A percentile compares a stretch with the other conserved stretches of the same genome.
These are phyloP conservation scores for Hapalemur alaotrensis DNA, from an alignment of 2,797 vertebrate genomes.

Conservation along the genomic window DNA sequence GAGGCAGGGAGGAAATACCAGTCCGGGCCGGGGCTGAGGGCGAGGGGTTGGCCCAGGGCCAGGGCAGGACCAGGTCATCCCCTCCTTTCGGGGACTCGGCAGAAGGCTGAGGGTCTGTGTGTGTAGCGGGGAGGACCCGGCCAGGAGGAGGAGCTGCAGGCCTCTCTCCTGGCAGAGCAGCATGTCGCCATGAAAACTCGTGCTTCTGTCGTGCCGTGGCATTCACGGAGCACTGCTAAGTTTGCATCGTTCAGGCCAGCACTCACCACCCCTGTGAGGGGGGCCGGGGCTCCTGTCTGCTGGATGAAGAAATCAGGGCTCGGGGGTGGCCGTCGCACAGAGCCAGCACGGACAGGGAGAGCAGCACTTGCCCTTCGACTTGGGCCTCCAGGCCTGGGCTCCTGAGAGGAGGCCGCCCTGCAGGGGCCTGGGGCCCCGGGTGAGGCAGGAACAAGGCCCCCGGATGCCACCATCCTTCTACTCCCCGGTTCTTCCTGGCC, in stretches of 20 bases:
- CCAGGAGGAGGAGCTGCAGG: background rate
- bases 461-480: too few relatives aligned
- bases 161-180: background rate
- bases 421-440: background rate
- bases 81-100: background rate
- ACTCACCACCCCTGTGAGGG: fast-evolving
- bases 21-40: background rate
- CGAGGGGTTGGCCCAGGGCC: background rate
- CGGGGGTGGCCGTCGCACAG: background rate
- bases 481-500: background rate
- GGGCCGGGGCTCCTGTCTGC: background rate
- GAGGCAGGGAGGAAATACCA: background rate
- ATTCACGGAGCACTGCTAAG: fast-evolving
- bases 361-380: too few relatives aligned
- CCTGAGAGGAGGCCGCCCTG: background rate
- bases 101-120: background rate
- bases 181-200: background rate
- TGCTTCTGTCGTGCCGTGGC: too few relatives aligned
- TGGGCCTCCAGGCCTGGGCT: background rate
- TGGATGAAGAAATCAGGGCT: background rate
- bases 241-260: fast-evolving
- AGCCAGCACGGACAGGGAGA: too few relatives aligned
- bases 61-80: background rate
- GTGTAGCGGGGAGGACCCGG: background rate
- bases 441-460: background rate